phyloP scores from a whole-genome alignment of 2,797 vertebrate species.

The Periparus ater region DNA sequence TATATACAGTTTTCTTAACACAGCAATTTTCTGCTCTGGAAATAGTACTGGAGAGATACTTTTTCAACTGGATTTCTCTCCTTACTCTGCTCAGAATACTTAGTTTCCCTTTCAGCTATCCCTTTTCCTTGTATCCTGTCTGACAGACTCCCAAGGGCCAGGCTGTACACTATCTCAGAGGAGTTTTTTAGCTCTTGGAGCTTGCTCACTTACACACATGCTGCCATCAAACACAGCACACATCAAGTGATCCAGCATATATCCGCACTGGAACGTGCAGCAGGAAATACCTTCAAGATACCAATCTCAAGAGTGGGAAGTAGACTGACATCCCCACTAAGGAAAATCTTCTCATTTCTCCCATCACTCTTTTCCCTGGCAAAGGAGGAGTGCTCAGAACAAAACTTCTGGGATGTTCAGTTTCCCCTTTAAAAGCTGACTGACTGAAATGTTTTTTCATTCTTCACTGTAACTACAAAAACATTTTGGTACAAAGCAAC shows the following conservation, averaged over 20 bases:
- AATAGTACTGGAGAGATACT: background rate
- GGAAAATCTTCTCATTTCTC: background rate
- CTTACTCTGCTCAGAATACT: background rate
- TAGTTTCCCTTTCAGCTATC: background rate
- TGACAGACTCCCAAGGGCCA: background rate
- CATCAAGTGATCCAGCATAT: fast-evolving
- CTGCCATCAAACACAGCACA: background rate
- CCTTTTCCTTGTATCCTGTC: background rate
- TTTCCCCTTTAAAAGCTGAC: background rate
- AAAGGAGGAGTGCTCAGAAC: background rate
- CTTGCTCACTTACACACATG: fast-evolving
- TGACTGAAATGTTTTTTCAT: background rate
- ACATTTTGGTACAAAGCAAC: background rate
- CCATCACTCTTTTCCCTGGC: background rate
- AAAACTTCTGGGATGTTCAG: background rate
- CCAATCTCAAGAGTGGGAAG: background rate
- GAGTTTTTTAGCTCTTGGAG: background rate
- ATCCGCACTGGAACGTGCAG: fast-evolving
- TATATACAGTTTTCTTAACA: background rate
- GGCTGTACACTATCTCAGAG: background rate
- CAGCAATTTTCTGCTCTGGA: background rate
- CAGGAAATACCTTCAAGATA: background rate
- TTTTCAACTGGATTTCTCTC: background rate
- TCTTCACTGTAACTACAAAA: background rate
- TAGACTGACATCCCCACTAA: background rate